Evolutionary conservation across 2,888 invertebrate genomes (phyloP), one percentile per base, ranked within the genome.

Genomic region (Peribatodes rhomboidaria): DNA sequence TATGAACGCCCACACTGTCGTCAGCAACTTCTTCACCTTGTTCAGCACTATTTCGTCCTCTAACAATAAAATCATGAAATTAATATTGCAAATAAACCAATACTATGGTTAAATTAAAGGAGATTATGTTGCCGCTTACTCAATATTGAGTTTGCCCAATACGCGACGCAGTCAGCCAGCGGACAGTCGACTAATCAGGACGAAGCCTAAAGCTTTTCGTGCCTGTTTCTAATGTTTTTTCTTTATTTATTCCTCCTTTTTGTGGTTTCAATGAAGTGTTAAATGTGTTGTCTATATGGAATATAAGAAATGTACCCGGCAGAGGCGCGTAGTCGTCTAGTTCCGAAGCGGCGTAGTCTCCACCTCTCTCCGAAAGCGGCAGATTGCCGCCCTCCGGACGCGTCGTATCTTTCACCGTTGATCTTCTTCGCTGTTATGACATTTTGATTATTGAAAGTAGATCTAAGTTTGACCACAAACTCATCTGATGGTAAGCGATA

Each of bases 1-100:
- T 60, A 98, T 85, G 76, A 98, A 95, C 18, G 96, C 96, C 94
- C 95, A 95, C 18, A 94, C 80, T 77, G 96, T 95, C 72, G 95
- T 85, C 55, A 76, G 2, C 54, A 75, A 72, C 1, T 78, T 76
- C 58, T 77, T 84, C 16, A 96, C 56, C 68, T 95, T 94, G 50
- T 94, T 92, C 61, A 92, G 83, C 58, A 89, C 74, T 14, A 93
- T 91, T 27, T 92, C 88, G 69, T 84, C 83, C 62, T 80, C 86
- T 88, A 75, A 37, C 70, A 73, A 63, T 47, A 61, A 61, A 62
- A 69, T 13, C 22, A 20, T 37, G 20, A 1, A 18, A 50, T 35
- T 35, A 13, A 16, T 27, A 27, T 6, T 27, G 27, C 27, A 6
- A 6, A 27, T 6, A 27, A 27, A 27, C 27, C 6, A 27, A 4